Evolutionary conservation across 2,113 vertebrate genomes (phyloP), one percentile per base, ranked within the genome.

Genomic region (Arenaria interpres): DNA sequence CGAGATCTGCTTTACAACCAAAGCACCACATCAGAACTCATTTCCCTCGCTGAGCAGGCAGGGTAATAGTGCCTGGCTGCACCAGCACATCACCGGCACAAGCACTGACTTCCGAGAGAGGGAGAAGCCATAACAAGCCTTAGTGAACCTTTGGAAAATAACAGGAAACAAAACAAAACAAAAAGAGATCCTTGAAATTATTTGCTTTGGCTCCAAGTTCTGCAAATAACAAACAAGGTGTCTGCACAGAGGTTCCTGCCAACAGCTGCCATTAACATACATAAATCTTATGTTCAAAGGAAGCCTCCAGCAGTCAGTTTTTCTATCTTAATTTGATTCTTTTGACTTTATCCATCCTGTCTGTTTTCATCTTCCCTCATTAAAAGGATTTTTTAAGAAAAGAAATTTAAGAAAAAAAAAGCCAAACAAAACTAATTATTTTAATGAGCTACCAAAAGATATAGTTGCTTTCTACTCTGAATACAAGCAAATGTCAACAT

Each of bases 291-390:
- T 1, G 63, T 96, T 96, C 97, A 97, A 96, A 97, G 91, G 84
- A 73, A 97, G 77, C 94, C 91, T 95, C 93, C 87, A 96, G 96
- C 92, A 92, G 89, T 72, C 94, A 79, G 48, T 67, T 95, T 88
- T 92, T 96, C 96, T 92, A 7, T 71, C 91, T 94, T 96, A 95
- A 95, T 95, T 93, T 96, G 93, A 95, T 96, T 95, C 87, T 91
- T 96, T 83, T 89, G 95, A 96, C 96, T 97, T 92, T 72, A 80
- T 64, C 83, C 46, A 37, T 93, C 92, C 94, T 92, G 88, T 88
- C 87, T 91, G 91, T 96, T 96, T 95, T 93, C 94, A 95, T 94
- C 92, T 97, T 93, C 64, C 71, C 95, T 95, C 95, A 96, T 96
- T 96, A 97, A 86, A 94, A 91, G 43, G 51, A 46, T 57, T 78